Percentiles rank a stretch among this genome's conserved stretches.
Evolutionary conservation across 2,113 vertebrate species (phyloP).

Genomic region (Vicugna pacos): DNA sequence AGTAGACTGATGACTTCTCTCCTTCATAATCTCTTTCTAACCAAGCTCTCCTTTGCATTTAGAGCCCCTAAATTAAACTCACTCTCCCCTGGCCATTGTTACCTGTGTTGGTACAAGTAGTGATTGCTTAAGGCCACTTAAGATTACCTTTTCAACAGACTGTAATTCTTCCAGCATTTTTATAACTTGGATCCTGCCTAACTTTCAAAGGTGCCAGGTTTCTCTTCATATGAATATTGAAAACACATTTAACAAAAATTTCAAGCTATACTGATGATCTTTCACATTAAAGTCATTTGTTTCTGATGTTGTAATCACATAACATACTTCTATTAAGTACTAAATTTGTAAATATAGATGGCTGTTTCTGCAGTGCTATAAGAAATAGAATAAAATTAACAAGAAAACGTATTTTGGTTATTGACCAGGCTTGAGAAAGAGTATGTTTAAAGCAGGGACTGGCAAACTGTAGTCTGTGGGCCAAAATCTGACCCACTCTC

Average conservation of each 20-base stretch:
- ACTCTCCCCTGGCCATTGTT: neutral
- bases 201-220: neutral
- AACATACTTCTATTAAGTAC: neutral
- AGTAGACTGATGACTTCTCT: neutral
- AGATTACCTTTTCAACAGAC: constrained; percentile 35
- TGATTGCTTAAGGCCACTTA: neutral
- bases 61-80: neutral
- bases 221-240: neutral
- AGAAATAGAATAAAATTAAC: constrained; percentile 54
- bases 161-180: constrained; percentile 28
- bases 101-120: neutral
- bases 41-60: neutral
- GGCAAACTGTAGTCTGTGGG: neutral
- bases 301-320: constrained; percentile 1
- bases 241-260: neutral
- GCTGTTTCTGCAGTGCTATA: neutral
- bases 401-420: constrained; percentile 23
- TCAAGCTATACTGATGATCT: neutral
- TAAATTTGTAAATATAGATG: neutral
- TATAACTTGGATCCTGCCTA: constrained; percentile 9
- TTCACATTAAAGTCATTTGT: constrained; percentile 26
- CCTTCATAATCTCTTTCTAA: neutral
- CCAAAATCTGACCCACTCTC: neutral
- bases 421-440: neutral
- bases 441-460: neutral